These are phyloP conservation scores for Aix galericulata DNA, from an alignment of 2,113 vertebrate genomes.

Conservation along the genomic window DNA sequence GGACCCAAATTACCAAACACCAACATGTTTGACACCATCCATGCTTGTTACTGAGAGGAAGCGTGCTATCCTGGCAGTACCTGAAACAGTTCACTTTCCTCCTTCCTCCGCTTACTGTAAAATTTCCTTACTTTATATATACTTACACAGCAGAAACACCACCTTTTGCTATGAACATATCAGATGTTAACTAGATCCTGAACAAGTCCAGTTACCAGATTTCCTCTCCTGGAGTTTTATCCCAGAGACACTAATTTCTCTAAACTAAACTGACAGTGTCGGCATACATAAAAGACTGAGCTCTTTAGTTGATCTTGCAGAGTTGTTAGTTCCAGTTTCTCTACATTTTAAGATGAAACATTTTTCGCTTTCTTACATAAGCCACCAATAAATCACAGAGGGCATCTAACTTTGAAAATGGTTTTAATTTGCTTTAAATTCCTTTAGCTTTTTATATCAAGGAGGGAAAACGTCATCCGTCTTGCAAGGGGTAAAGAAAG, in stretches of 20 bases:
- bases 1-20: neutral
- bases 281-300: neutral
- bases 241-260: neutral
- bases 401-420: neutral
- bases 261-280: neutral
- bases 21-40: neutral
- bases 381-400: neutral
- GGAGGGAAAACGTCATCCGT: neutral
- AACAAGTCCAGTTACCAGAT: neutral
- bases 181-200: neutral
- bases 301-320: neutral
- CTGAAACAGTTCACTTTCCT: neutral
- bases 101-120: neutral
- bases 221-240: neutral
- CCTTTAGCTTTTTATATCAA: neutral
- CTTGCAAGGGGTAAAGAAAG: conserved; percentile 30
- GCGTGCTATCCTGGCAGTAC: neutral
- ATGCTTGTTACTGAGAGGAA: neutral
- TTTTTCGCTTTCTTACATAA: neutral
- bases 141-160: neutral
- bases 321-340: neutral
- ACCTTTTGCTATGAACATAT: neutral
- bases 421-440: neutral
- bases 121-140: neutral
- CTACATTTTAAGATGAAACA: no score